phyloP scores from a whole-genome alignment of 2,797 vertebrate genomes.

The Platyrinchus mystaceus region DNA sequence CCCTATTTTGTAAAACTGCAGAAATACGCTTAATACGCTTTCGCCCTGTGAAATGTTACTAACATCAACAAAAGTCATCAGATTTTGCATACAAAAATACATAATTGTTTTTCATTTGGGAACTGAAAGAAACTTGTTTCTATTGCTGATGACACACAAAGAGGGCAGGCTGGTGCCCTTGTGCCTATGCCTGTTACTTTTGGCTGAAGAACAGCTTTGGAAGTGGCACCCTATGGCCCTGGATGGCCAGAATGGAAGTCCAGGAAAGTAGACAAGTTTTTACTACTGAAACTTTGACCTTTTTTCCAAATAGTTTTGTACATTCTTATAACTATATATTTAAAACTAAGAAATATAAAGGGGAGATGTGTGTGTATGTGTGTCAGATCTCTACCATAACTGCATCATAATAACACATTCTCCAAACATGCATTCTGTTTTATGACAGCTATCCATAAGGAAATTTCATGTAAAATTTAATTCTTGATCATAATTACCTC shows the following conservation, averaged over 20 bases:
- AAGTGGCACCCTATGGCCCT: background rate
- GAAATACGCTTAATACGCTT: background rate
- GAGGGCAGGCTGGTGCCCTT: background rate
- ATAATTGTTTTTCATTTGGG: background rate
- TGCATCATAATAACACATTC: background rate
- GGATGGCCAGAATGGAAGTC: background rate
- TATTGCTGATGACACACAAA: background rate
- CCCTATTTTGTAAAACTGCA: background rate
- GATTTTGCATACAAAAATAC: background rate
- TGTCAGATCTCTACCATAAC: background rate
- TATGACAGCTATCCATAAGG: background rate
- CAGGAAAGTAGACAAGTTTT: background rate
- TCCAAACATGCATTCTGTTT: background rate
- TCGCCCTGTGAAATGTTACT: background rate
- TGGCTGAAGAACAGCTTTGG: background rate
- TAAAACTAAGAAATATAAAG: background rate
- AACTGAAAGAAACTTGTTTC: background rate
- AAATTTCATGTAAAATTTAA: background rate
- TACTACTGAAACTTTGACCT: background rate
- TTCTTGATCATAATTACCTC: background rate
- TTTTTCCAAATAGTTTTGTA: background rate
- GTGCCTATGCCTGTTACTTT: background rate
- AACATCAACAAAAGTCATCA: fast-evolving
- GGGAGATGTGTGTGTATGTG: background rate
- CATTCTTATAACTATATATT: background rate